These are phyloP conservation scores for Enteromius unitaeniatus DNA, from an alignment of 2,797 vertebrate species.

Conservation along the genomic window DNA sequence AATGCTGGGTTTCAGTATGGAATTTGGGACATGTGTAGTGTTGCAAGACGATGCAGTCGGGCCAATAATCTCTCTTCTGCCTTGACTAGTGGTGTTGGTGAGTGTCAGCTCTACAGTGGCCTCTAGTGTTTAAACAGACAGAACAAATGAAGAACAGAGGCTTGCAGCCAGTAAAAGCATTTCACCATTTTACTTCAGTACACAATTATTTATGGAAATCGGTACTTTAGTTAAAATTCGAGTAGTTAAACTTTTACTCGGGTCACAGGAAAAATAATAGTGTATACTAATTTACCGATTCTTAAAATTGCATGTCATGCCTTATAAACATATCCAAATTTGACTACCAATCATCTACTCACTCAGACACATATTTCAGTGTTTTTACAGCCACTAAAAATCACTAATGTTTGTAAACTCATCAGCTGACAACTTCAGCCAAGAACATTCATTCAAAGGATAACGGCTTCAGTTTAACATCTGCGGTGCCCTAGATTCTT, in stretches of 20 bases:
- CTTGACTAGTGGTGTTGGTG: constrained; percentile 79
- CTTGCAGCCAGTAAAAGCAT: neutral
- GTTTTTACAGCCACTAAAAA: neutral
- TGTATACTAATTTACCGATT: neutral
- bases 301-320: no score
- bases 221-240: neutral
- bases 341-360: neutral
- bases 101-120: constrained; percentile 86
- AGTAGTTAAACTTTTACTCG: neutral
- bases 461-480: neutral
- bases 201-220: neutral
- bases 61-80: constrained; percentile 74
- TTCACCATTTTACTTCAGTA: neutral
- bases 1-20: constrained; percentile 69
- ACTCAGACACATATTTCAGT: no score
- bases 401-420: no score
- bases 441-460: neutral
- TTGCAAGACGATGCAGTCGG: constrained; percentile 65
- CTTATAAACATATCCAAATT: neutral
- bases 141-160: neutral
- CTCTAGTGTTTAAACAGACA: constrained; percentile 75
- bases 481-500: neutral
- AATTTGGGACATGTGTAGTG: constrained; percentile 61
- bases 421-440: neutral
- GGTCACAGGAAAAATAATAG: neutral